These are phyloP conservation scores for Ophioderma brevispina DNA, from an alignment of 35 echinoderm and acorn worm species.

Conservation along the genomic window DNA sequence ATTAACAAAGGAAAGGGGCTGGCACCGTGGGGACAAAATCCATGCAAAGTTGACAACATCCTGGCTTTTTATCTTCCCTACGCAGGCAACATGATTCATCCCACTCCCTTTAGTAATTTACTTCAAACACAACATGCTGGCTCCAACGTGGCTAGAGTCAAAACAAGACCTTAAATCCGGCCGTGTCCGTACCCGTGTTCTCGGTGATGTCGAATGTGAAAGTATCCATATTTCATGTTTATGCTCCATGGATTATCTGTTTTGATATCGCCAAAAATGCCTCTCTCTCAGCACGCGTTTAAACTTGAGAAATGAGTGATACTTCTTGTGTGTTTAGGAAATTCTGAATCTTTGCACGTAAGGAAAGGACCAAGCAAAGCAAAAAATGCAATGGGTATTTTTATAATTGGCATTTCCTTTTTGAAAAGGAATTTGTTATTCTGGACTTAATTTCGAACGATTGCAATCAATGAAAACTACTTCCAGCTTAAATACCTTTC, in stretches of 20 bases:
- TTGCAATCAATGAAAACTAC: no score
- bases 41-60: not conserved
- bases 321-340: not conserved
- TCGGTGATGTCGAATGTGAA: not conserved
- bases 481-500: no score
- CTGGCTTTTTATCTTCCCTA: not conserved
- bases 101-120: no score
- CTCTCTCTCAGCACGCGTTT: not conserved
- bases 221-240: not conserved
- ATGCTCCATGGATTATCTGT: not conserved
- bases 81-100: slow-evolving; percentile 8
- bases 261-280: not conserved
- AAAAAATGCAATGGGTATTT: not conserved
- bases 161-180: not conserved
- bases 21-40: not conserved
- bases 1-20: not conserved
- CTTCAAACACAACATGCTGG: not conserved
- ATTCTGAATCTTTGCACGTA: not conserved
- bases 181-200: not conserved
- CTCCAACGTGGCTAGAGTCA: not conserved
- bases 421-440: not conserved
- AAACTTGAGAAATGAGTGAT: not conserved
- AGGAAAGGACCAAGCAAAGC: not conserved
- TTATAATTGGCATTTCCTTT: not conserved
- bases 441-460: not conserved